phyloP scores from a whole-genome alignment of 1,140 invertebrate species.

The Caenorhabditis latens region DNA sequence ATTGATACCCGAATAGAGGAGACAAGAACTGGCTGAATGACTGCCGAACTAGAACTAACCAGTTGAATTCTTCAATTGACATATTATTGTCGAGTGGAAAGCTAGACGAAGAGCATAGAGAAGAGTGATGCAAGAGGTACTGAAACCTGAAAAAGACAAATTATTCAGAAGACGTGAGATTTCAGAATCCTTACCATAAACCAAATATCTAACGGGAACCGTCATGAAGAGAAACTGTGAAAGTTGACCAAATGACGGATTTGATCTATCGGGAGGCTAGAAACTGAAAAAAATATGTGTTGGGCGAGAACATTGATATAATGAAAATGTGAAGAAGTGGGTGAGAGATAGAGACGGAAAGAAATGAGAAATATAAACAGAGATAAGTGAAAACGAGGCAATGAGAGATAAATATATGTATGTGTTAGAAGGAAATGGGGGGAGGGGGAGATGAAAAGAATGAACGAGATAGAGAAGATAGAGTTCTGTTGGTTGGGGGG shows the following conservation, averaged over 20 bases:
- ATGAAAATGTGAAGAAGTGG: neutral
- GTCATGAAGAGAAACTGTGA: neutral
- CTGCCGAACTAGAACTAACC: neutral
- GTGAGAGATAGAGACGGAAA: conserved; percentile 26
- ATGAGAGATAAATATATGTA: conserved; percentile 2
- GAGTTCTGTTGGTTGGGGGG: neutral
- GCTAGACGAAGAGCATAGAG: conserved; percentile 33
- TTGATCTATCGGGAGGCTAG: neutral
- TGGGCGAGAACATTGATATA: neutral
- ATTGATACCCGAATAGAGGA: neutral
- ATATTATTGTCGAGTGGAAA: conserved; percentile 44
- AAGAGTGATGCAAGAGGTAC: conserved; percentile 43
- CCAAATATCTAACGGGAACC: conserved; percentile 26
- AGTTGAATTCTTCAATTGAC: conserved; percentile 46
- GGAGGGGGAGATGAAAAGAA: neutral
- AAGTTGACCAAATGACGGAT: conserved; percentile 4
- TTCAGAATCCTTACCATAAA: conserved; percentile 22
- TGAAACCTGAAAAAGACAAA: conserved; percentile 12
- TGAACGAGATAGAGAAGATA: neutral
- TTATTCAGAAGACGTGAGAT: too few species aligned
- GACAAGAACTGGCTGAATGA: too few species aligned
- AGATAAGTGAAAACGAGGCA: conserved; percentile 26
- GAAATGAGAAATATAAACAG: neutral
- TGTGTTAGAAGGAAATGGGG: conserved; percentile 4
- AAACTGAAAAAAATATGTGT: conserved; percentile 31